Conservation (phyloP, 2,797 vertebrate species). For the Furcifer pardalis region DNA sequence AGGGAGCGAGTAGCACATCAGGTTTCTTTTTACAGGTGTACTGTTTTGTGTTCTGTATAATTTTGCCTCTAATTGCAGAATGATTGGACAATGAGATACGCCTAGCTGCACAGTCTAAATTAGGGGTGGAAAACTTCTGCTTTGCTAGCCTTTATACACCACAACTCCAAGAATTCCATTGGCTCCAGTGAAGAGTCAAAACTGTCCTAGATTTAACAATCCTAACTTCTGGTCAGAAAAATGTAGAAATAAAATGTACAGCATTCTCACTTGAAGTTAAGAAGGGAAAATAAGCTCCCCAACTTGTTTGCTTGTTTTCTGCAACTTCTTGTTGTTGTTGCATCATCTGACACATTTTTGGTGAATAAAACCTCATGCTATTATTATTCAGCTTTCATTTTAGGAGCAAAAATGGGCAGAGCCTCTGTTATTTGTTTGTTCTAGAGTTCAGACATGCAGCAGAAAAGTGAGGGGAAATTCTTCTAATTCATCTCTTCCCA, state of each 20-base stretch:
- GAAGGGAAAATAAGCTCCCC: neutral
- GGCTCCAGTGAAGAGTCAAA: too few species aligned
- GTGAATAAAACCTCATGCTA: neutral
- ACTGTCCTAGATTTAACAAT: too few species aligned
- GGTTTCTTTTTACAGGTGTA: neutral
- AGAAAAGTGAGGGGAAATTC: neutral
- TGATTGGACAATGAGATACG: neutral
- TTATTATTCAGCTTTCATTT: constrained; percentile 2
- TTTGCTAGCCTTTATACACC: neutral
- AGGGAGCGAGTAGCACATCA: neutral
- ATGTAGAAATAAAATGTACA: neutral
- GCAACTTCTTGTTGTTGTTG: neutral
- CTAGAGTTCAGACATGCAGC: neutral
- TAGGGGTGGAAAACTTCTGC: neutral
- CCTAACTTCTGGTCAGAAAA: neutral
- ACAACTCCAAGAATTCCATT: neutral
- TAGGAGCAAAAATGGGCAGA: neutral
- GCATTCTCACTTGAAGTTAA: neutral
- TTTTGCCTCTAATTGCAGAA: neutral
- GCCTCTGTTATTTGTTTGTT: neutral
- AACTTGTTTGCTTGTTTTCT: neutral
- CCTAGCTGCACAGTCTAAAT: neutral
- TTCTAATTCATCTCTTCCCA: neutral
- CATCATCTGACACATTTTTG: constrained; percentile 13
- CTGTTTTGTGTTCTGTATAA: neutral